Evolutionary conservation across 2,797 vertebrate genomes (phyloP).

Genomic region (Lithobates sylvaticus): DNA sequence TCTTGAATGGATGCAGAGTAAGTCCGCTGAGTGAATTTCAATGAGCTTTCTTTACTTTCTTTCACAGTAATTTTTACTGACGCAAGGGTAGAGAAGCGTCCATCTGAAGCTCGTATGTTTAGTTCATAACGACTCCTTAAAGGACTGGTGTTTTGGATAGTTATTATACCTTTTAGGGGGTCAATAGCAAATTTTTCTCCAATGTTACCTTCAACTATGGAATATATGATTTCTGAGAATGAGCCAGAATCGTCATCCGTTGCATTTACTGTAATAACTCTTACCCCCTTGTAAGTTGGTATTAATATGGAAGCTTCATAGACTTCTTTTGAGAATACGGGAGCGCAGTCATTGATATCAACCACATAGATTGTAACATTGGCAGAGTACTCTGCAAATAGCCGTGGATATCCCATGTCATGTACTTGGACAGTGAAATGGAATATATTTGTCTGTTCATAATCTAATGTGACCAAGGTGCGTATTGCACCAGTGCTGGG

Average conservation of each 20-base stretch:
- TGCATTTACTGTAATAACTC: slow-evolving; percentile 86
- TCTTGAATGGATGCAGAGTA: slow-evolving; percentile 88
- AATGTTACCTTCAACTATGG: slow-evolving; percentile 95
- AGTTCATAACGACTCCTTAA: slow-evolving; percentile 95
- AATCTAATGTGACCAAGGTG: slow-evolving; percentile 86
- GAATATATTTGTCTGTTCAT: slow-evolving; percentile 87
- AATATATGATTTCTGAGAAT: slow-evolving; percentile 90
- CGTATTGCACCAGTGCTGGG: slow-evolving; percentile 94
- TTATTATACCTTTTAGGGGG: slow-evolving; percentile 82
- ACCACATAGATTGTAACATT: slow-evolving; percentile 93
- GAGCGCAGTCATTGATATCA: slow-evolving; percentile 94
- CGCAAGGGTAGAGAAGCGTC: slow-evolving; percentile 85
- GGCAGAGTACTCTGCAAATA: slow-evolving; percentile 89
- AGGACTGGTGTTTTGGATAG: slow-evolving; percentile 91
- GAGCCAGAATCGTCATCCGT: slow-evolving; percentile 89
- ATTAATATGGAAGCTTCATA: slow-evolving; percentile 87
- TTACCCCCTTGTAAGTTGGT: slow-evolving; percentile 93
- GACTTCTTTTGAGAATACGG: slow-evolving; percentile 85
- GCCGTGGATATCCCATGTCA: slow-evolving; percentile 87
- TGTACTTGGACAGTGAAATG: slow-evolving; percentile 96
- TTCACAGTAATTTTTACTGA: slow-evolving; percentile 91
- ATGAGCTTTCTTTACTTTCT: slow-evolving; percentile 88
- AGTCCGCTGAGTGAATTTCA: slow-evolving; percentile 90
- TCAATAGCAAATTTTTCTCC: slow-evolving; percentile 94
- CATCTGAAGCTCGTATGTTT: slow-evolving; percentile 90